A percentile compares a stretch with the other conserved stretches of the same genome.
These are phyloP conservation scores for Cyclopterus lumpus DNA, from an alignment of 2,797 vertebrate genomes.

Conservation along the genomic window DNA sequence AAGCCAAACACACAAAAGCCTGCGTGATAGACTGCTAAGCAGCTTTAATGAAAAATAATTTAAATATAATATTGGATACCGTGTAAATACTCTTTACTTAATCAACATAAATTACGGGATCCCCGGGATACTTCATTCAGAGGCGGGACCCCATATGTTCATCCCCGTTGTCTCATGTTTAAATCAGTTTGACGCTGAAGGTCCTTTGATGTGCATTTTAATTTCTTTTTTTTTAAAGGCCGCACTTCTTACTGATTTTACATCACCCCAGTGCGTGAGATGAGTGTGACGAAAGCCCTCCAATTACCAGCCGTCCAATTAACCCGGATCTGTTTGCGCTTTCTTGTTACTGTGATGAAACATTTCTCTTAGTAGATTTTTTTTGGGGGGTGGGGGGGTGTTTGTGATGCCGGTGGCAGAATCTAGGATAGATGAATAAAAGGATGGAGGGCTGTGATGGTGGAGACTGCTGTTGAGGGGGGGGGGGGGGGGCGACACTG, in stretches of 20 bases:
- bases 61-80: neutral
- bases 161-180: constrained; percentile 1
- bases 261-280: constrained; percentile 29
- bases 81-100: neutral
- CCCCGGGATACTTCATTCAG: neutral
- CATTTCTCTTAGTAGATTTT: constrained; percentile 11
- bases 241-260: constrained; percentile 21
- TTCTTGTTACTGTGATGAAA: constrained; percentile 28
- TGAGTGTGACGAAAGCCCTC: constrained; percentile 39
- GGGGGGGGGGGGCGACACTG: neutral
- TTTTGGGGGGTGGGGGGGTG: too few species aligned
- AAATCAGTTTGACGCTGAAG: constrained; percentile 6
- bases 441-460: constrained; percentile 15
- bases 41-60: neutral
- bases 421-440: constrained; percentile 57
- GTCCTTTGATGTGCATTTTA: constrained; percentile 38
- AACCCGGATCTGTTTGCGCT: constrained; percentile 32
- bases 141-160: neutral
- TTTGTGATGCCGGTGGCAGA: constrained; percentile 27
- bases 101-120: neutral
- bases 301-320: constrained; percentile 61
- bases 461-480: constrained; percentile 9
- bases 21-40: neutral
- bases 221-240: constrained; percentile 22
- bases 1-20: neutral